Conservation (phyloP, 2,797 vertebrate species). For the Notolabrus celidotus region DNA sequence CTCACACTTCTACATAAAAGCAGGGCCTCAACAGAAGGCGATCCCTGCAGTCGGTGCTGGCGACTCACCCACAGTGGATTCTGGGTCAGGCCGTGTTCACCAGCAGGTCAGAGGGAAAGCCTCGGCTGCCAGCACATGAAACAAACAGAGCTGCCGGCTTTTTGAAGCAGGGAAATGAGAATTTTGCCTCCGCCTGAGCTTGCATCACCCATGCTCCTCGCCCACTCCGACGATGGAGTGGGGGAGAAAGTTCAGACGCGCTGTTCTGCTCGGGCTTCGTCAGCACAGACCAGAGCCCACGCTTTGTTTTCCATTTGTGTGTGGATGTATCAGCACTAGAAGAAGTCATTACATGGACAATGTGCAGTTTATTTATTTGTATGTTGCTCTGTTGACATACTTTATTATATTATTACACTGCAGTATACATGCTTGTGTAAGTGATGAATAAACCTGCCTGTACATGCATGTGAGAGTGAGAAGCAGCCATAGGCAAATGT, state of each 20-base stretch:
- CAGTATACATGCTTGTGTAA: conserved; percentile 20
- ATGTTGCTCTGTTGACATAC: conserved; percentile 27
- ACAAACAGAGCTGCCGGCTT: conserved; percentile 48
- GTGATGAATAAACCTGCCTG: conserved; percentile 31
- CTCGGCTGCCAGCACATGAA: conserved; percentile 58
- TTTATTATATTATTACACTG: background rate
- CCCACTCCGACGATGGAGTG: conserved; percentile 63
- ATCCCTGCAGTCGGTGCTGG: conserved; percentile 58
- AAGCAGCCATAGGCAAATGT: conserved; percentile 4
- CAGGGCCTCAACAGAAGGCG: conserved; percentile 69
- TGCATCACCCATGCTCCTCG: conserved; percentile 59
- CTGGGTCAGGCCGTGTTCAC: conserved; percentile 66
- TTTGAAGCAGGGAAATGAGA: conserved; percentile 69
- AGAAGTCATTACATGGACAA: conserved; percentile 3
- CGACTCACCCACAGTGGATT: conserved; percentile 66
- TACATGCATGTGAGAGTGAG: conserved; percentile 12
- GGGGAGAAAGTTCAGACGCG: conserved; percentile 63
- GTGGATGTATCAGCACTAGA: conserved; percentile 15
- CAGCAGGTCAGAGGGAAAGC: conserved; percentile 57
- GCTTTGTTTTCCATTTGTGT: conserved; percentile 48
- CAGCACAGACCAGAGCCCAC: conserved; percentile 61
- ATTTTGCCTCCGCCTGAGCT: conserved; percentile 56
- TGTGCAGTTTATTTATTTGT: conserved; percentile 21
- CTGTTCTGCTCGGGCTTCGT: conserved; percentile 45
- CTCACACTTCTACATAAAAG: conserved; percentile 63